Percentiles rank a stretch among this genome's conserved stretches.
phyloP scores from a whole-genome alignment of 53 echinoderm and acorn worm species.

The Henricia sp. region DNA sequence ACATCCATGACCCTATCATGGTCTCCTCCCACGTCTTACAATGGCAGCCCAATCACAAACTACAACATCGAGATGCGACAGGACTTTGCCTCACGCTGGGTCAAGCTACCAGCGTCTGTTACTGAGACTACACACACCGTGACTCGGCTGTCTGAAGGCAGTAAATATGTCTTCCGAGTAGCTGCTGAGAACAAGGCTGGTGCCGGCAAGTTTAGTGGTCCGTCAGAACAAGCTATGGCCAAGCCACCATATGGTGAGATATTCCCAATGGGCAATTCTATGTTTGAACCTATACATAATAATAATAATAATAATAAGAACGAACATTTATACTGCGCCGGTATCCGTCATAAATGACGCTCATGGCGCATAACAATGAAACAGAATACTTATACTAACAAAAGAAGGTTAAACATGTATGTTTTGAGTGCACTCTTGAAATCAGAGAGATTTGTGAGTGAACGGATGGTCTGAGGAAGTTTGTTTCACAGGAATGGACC shows the following conservation, averaged over 20 bases:
- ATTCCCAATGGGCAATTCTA: too few species aligned
- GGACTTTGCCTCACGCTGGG: conserved; percentile 81
- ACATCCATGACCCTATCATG: conserved; percentile 76
- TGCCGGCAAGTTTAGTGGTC: conserved; percentile 75
- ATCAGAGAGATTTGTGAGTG: too few species aligned
- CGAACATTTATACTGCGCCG: too few species aligned
- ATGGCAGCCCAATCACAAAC: conserved; percentile 82
- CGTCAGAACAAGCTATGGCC: conserved; percentile 68
- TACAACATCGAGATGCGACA: conserved; percentile 79
- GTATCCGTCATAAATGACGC: too few species aligned
- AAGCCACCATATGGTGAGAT: conserved; percentile 92
- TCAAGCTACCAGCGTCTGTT: conserved; percentile 58
- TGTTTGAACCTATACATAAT: too few species aligned
- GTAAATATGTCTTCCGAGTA: conserved; percentile 86
- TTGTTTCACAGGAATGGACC: too few species aligned
- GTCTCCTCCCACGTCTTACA: conserved; percentile 77
- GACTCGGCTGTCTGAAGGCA: conserved; percentile 76
- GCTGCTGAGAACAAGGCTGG: conserved; percentile 94
- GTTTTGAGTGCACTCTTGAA: too few species aligned
- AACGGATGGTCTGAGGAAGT: too few species aligned
- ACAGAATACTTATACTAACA: too few species aligned
- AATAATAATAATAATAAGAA: too few species aligned
- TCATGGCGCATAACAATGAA: too few species aligned
- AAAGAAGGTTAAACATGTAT: too few species aligned
- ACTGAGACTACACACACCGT: conserved; percentile 76